Conservation (phyloP, 1,140 invertebrate species). For the Procambarus virginalis region DNA sequence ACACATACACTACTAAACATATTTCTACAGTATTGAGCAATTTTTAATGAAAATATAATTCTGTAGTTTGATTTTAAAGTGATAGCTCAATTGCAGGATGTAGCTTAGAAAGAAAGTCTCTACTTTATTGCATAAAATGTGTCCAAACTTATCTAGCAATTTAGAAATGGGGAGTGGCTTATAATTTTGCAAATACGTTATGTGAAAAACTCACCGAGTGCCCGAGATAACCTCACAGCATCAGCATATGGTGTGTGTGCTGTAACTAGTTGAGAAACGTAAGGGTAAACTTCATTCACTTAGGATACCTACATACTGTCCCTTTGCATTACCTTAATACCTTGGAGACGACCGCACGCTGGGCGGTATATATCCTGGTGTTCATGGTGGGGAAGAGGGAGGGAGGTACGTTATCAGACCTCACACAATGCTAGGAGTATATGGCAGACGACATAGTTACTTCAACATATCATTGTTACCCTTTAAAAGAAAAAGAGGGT, state of each 20-base stretch:
- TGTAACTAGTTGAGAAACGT: neutral
- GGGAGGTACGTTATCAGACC: conserved; percentile 24
- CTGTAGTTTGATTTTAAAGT: no score
- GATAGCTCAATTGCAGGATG: no score
- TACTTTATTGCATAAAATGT: no score
- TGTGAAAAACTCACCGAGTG: neutral
- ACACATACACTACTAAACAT: no score
- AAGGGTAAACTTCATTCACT: neutral
- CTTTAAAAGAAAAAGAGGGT: neutral
- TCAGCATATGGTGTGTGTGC: neutral
- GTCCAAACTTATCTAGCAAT: no score
- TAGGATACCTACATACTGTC: neutral
- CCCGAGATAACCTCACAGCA: neutral
- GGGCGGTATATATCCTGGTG: conserved; percentile 55
- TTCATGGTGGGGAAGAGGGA: conserved; percentile 23
- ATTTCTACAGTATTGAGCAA: no score
- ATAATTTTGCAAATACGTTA: neutral
- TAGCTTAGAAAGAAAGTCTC: no score
- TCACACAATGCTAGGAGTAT: conserved; percentile 26
- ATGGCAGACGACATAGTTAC: conserved; percentile 26
- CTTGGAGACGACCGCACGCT: conserved; percentile 39
- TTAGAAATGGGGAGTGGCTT: no score
- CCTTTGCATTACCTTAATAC: conserved; percentile 38
- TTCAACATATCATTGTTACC: conserved; percentile 7
- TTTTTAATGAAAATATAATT: no score